phyloP scores from a whole-genome alignment of 30 jellyfish, hydroid and myxozoan species.

The Turritopsis dohrnii region DNA sequence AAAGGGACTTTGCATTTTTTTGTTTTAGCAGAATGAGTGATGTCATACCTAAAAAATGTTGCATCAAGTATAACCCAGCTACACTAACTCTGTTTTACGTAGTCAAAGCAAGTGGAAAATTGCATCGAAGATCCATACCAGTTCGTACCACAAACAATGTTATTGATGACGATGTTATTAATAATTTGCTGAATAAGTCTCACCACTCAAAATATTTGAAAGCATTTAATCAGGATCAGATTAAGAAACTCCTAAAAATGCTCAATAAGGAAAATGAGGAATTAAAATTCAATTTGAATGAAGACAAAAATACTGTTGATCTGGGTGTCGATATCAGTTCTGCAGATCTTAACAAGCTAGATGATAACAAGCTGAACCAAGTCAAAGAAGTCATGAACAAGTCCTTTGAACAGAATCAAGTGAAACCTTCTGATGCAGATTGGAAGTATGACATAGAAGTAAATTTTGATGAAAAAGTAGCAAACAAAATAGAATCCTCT shows the following conservation, averaged over 20 bases:
- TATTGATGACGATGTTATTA: conserved; percentile 25
- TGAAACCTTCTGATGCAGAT: conserved; percentile 78
- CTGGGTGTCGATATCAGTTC: not conserved
- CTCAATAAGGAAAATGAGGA: conserved; percentile 34
- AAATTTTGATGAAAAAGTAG: conserved; percentile 26
- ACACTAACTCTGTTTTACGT: conserved; percentile 53
- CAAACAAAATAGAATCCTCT: conserved; percentile 39
- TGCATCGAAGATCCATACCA: conserved; percentile 86
- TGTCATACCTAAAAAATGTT: conserved; percentile 45
- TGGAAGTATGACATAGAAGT: conserved; percentile 92
- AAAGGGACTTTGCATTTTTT: not conserved
- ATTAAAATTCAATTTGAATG: not conserved
- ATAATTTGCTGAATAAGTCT: conserved; percentile 31
- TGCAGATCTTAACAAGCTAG: conserved; percentile 52
- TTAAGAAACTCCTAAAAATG: conserved; percentile 41
- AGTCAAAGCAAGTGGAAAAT: conserved; percentile 45
- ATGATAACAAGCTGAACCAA: conserved; percentile 55
- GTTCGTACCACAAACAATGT: conserved; percentile 27
- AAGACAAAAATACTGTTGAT: not conserved
- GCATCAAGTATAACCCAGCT: conserved; percentile 68
- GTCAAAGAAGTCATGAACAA: conserved; percentile 83
- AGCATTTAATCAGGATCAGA: conserved; percentile 45
- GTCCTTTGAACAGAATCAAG: conserved; percentile 63
- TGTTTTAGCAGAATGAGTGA: conserved; percentile 29
- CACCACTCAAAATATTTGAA: conserved; percentile 69